phyloP scores from a whole-genome alignment of 2,113 vertebrate genomes.

The Pseudonaja textilis region DNA sequence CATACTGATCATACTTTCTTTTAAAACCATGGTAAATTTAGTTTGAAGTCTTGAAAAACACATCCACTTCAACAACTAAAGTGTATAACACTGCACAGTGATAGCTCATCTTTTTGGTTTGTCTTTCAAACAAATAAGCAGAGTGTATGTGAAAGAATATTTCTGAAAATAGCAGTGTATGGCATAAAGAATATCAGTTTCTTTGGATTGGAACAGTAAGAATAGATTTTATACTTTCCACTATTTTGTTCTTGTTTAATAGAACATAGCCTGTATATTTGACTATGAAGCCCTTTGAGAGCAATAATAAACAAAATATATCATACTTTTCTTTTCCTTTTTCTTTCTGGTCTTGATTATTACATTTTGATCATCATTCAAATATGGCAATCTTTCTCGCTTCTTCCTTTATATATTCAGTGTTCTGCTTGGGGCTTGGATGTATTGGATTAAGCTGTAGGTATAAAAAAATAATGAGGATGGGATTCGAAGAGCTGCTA shows the following conservation, averaged over 20 bases:
- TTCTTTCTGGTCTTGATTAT: constrained; percentile 52
- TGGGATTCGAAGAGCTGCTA: not conserved
- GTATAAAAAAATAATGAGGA: not conserved
- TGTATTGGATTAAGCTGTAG: not conserved
- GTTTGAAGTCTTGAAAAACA: constrained; percentile 47
- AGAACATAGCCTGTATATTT: constrained; percentile 59
- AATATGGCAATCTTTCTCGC: not conserved
- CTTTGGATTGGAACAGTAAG: constrained; percentile 47
- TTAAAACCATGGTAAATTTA: constrained; percentile 48
- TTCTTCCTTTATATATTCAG: constrained; percentile 24
- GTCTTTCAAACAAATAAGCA: constrained; percentile 10
- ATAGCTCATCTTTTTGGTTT: constrained; percentile 24
- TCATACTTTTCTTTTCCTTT: constrained; percentile 44
- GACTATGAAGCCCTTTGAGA: constrained; percentile 66
- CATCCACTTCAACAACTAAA: constrained; percentile 51
- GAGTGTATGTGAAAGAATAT: constrained; percentile 37
- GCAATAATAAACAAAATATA: constrained; percentile 74
- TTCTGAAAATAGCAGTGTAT: constrained; percentile 50
- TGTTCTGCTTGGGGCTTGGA: constrained; percentile 16
- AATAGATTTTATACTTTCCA: constrained; percentile 58
- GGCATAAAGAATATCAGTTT: constrained; percentile 51
- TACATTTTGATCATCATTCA: constrained; percentile 51
- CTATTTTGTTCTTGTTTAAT: constrained; percentile 63
- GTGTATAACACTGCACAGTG: constrained; percentile 38
- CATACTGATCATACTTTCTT: constrained; percentile 51